These are phyloP conservation scores for Neoascia interrupta DNA, from an alignment of 2,888 invertebrate species.

Conservation along the genomic window DNA sequence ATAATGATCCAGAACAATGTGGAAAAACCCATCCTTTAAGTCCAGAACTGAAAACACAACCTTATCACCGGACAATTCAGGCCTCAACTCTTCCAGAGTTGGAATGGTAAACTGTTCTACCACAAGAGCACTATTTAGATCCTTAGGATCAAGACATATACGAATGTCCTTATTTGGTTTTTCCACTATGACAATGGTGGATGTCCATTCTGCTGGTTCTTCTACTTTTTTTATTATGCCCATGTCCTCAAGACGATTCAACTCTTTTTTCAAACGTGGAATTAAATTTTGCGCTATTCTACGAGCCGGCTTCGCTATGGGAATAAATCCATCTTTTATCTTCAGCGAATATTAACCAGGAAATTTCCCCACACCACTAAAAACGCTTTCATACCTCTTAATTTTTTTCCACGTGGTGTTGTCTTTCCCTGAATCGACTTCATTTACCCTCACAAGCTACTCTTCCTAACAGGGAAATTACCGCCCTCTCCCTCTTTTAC, in stretches of 20 bases:
- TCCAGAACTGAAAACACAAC: conserved; percentile 40
- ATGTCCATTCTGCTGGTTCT: conserved; percentile 37
- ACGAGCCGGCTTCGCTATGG: conserved; percentile 34
- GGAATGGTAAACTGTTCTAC: conserved; percentile 21
- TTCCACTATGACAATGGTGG: conserved; percentile 43
- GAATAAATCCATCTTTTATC: not conserved
- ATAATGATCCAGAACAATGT: conserved; percentile 27
- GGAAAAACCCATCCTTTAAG: conserved; percentile 51
- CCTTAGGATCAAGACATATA: conserved; percentile 16
- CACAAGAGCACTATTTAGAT: conserved; percentile 10
- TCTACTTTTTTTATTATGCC: conserved; percentile 34
- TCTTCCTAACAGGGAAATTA: conserved; percentile 17
- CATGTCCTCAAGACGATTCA: conserved; percentile 36
- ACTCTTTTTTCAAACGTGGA: conserved; percentile 25
- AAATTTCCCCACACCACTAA: conserved; percentile 31
- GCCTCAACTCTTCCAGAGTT: conserved; percentile 28
- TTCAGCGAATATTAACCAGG: conserved; percentile 25
- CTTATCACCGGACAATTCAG: conserved; percentile 18
- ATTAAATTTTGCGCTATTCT: conserved; percentile 29
- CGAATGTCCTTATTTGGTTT: conserved; percentile 12
- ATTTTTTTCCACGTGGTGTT: not conserved
- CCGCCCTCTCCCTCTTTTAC: not conserved
- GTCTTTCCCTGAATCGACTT: not conserved
- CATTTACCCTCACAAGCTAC: conserved; percentile 18
- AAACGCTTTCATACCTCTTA: not conserved